phyloP scores from a whole-genome alignment of 2,888 invertebrate species.

The Julus scandinavius region DNA sequence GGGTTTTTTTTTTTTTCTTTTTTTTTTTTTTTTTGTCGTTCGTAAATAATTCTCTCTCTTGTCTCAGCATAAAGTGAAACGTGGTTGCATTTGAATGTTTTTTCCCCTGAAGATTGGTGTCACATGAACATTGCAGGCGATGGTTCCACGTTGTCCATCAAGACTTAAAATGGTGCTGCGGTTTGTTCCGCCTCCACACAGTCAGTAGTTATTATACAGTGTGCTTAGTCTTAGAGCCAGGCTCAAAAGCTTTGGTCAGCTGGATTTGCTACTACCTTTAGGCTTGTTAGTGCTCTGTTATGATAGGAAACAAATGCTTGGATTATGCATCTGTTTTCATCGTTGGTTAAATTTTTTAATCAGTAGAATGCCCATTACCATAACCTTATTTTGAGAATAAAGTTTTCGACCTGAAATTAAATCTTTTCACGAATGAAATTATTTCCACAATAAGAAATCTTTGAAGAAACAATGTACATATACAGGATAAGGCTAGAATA shows the following conservation, averaged over 20 bases:
- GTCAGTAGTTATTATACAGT: conserved; percentile 15
- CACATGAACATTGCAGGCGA: conserved; percentile 27
- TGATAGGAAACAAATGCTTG: too few species aligned
- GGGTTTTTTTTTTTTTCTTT: neutral
- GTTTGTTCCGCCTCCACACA: conserved; percentile 22
- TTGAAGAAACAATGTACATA: too few species aligned
- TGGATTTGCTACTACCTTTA: neutral
- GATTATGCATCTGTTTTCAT: too few species aligned
- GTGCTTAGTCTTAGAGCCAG: conserved; percentile 15
- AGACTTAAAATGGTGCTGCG: neutral
- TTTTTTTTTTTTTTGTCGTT: neutral
- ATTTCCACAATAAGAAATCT: too few species aligned
- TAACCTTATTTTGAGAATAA: too few species aligned
- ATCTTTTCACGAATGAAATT: too few species aligned
- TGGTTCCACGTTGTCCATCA: conserved; percentile 12
- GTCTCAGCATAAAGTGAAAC: conserved; percentile 25
- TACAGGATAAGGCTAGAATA: too few species aligned
- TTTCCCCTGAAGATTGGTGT: neutral
- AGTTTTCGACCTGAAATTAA: too few species aligned
- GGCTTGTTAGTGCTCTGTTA: neutral
- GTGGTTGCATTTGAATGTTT: conserved; percentile 22
- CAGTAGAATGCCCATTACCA: too few species aligned
- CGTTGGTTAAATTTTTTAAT: too few species aligned
- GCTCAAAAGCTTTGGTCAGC: neutral
- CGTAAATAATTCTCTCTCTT: conserved; percentile 16